Evolutionary conservation across 2,888 invertebrate genomes (phyloP).

Genomic region (Pachycephus smyrnensis): DNA sequence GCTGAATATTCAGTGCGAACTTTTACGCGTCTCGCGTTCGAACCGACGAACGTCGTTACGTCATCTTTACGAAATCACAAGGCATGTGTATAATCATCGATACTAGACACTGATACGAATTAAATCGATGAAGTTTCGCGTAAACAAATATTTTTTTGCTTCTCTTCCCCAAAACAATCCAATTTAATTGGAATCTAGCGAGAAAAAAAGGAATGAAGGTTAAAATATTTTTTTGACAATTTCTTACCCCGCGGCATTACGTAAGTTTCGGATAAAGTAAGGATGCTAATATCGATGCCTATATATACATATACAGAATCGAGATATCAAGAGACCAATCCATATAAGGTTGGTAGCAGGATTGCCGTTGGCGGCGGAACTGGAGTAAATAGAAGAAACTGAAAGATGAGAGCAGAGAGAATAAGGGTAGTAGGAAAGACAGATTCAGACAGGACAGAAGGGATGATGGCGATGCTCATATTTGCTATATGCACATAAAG

Average conservation of each 20-base stretch:
- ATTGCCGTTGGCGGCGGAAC: not conserved
- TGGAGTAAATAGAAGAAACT: not conserved
- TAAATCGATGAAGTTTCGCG: not conserved
- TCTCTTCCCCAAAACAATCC: no score
- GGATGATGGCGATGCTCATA: conserved; percentile 8
- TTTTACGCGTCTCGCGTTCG: not conserved
- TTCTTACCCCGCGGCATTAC: not conserved
- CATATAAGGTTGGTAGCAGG: not conserved
- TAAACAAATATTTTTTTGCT: no score
- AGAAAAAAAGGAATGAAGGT: not conserved
- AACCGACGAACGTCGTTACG: not conserved
- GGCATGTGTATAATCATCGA: not conserved
- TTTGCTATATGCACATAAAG: conserved; percentile 8
- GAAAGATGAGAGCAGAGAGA: not conserved
- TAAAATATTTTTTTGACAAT: not conserved
- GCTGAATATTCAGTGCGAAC: not conserved
- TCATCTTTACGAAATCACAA: not conserved
- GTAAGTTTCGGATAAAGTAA: not conserved
- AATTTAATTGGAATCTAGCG: not conserved
- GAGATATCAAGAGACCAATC: not conserved
- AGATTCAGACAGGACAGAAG: not conserved
- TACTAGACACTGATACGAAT: not conserved
- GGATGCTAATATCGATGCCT: not conserved
- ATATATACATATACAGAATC: not conserved
- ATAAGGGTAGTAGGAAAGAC: not conserved